Conservation (phyloP, 2,888 invertebrate species). For the Sinelater perroti region DNA sequence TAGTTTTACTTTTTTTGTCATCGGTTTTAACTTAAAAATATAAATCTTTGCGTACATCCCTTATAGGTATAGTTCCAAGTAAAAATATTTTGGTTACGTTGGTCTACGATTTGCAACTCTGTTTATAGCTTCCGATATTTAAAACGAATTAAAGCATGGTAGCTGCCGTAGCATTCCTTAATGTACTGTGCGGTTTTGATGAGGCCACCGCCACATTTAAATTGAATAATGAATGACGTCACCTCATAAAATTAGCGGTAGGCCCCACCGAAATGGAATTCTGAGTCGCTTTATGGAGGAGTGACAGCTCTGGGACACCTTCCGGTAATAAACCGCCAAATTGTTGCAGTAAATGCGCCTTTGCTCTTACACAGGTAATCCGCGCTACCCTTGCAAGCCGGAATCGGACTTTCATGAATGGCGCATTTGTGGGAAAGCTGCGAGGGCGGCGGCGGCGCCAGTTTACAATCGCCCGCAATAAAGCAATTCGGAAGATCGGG, state of each 20-base stretch:
- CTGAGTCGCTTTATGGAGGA: conserved; percentile 25
- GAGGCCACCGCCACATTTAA: too few relatives aligned
- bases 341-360: conserved; percentile 25
- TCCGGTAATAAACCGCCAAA: conserved; percentile 28
- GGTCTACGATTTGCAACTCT: too few relatives aligned
- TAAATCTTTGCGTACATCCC: too few relatives aligned
- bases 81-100: too few relatives aligned
- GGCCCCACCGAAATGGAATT: conserved; percentile 8
- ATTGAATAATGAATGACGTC: too few relatives aligned
- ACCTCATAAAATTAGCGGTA: conserved; percentile 9
- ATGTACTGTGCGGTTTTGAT: too few relatives aligned
- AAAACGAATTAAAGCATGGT: too few relatives aligned
- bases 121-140: too few relatives aligned
- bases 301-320: conserved; percentile 23
- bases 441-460: not conserved
- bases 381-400: conserved; percentile 4
- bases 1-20: too few relatives aligned
- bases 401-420: conserved; percentile 16
- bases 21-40: too few relatives aligned
- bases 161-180: too few relatives aligned
- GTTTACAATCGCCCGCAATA: conserved; percentile 3
- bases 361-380: conserved; percentile 21
- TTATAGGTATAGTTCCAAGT: too few relatives aligned
- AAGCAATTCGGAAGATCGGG: conserved; percentile 11
- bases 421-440: conserved; percentile 23